Conservation (phyloP, 2,797 vertebrate genomes). For the Gobio occitaniae region DNA sequence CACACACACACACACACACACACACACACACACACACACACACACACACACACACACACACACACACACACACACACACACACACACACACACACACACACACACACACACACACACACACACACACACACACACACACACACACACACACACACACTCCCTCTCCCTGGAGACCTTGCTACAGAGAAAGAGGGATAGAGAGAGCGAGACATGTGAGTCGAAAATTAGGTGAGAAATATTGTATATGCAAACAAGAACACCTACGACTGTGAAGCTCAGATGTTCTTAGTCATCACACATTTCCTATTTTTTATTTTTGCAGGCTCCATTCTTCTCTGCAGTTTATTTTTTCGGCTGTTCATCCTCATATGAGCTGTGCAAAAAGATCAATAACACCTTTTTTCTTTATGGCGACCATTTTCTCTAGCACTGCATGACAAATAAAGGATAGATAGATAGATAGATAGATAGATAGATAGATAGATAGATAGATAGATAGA, state of each 20-base stretch:
- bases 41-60: background rate
- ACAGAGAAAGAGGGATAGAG: constrained; percentile 6
- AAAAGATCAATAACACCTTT: constrained; percentile 2
- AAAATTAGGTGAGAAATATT: constrained; percentile 12
- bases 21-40: background rate
- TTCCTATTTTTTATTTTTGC: background rate
- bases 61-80: background rate
- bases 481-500: no score
- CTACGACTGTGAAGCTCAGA: constrained; percentile 31
- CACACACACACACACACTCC: background rate
- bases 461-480: no score
- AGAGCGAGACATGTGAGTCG: background rate
- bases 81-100: background rate
- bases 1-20: background rate
- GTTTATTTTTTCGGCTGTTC: constrained; percentile 5
- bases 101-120: background rate
- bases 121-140: background rate
- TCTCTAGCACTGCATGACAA: background rate
- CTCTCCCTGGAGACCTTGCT: background rate
- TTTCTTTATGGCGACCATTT: background rate
- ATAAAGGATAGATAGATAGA: background rate
- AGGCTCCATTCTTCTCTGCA: constrained; percentile 17
- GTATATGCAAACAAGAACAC: constrained; percentile 51
- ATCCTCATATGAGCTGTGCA: constrained; percentile 8
- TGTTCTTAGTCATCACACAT: constrained; percentile 46